phyloP scores from a whole-genome alignment of 2,888 invertebrate species.

The Stenolophus ochropezus region DNA sequence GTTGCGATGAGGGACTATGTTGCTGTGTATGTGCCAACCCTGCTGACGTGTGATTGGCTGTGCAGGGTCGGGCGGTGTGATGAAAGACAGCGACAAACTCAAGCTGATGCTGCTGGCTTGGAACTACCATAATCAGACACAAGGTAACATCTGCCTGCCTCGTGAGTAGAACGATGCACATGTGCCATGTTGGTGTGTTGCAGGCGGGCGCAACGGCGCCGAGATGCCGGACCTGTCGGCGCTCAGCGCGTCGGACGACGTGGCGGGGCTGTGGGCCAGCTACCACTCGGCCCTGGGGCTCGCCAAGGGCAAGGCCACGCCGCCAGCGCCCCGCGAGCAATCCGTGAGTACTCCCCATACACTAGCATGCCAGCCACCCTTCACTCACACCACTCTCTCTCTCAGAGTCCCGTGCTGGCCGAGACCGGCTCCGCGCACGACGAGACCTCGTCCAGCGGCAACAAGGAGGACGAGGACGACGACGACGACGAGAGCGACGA shows the following conservation, averaged over 20 bases:
- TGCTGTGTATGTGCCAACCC: slow-evolving; percentile 67
- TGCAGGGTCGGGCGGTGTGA: slow-evolving; percentile 74
- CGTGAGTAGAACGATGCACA: too few relatives aligned
- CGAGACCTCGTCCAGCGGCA: slow-evolving; percentile 91
- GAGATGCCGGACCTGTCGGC: slow-evolving; percentile 74
- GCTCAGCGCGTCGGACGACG: slow-evolving; percentile 78
- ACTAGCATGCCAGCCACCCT: too few relatives aligned
- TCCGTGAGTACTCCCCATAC: slow-evolving; percentile 80
- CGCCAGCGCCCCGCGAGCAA: slow-evolving; percentile 78
- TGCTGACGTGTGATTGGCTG: slow-evolving; percentile 73
- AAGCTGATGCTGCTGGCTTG: slow-evolving; percentile 92
- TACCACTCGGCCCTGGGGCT: slow-evolving; percentile 87
- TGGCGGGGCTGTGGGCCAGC: slow-evolving; percentile 91
- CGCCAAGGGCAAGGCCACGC: slow-evolving; percentile 76
- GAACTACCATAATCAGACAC: slow-evolving; percentile 89
- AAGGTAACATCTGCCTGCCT: slow-evolving; percentile 76
- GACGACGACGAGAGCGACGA: slow-evolving; percentile 95
- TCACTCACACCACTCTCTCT: too few relatives aligned
- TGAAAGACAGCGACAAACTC: slow-evolving; percentile 91
- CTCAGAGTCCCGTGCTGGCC: slow-evolving; percentile 81
- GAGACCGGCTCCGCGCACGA: slow-evolving; percentile 85
- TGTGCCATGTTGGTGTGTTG: not conserved
- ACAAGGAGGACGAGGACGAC: slow-evolving; percentile 89
- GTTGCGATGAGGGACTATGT: too few relatives aligned
- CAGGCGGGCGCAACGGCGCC: slow-evolving; percentile 71